Base-by-base conservation (phyloP, 2,113 vertebrate genomes). In the Alethe diademata region DNA sequence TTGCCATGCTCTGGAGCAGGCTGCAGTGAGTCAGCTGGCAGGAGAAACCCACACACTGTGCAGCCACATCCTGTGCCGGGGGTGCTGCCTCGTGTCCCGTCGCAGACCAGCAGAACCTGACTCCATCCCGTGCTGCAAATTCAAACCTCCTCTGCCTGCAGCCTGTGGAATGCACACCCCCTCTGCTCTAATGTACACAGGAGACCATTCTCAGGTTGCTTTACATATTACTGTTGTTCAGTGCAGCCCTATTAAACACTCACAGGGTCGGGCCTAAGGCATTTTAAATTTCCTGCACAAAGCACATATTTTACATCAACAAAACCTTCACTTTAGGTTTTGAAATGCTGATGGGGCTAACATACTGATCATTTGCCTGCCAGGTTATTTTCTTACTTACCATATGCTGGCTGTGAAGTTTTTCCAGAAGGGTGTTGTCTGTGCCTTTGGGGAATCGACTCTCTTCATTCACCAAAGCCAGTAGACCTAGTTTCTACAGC, bases 381-480 rank as follows among this genome's bases (percentile, higher is more conserved):
- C 31, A 56, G 83, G 47, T 94, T 94, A 65, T 94, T 94, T 78
- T 86, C 71, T 82, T 92, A 98, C 98, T 98, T 96, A 99, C 99
- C 67, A 98, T 98, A 56, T 99, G 99, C 86, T 99, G 98, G 86
- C 98, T 99, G 97, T 99, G 98, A 86, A 99, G 98, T 92, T 99
- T 99, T 97, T 99, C 99, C 97, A 99, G 94, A 66, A 99, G 98
- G 92, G 99, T 99, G 98, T 98, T 98, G 98, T 99, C 99, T 23
- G 98, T 99, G 97, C 99, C 99, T 98, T 99, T 99, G 83, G 99
- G 99, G 96, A 99, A 99, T 93, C 99, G 98, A 95, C 99, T 99
- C 95, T 99, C 99, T 96, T 99, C 99, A 84, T 99, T 99, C 96
- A 99, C 98, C 94, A 99, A 98, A 95, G 99, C 98, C 97, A 99